Conservation (phyloP, 2,113 vertebrate genomes). For the Tragelaphus strepsiceros region DNA sequence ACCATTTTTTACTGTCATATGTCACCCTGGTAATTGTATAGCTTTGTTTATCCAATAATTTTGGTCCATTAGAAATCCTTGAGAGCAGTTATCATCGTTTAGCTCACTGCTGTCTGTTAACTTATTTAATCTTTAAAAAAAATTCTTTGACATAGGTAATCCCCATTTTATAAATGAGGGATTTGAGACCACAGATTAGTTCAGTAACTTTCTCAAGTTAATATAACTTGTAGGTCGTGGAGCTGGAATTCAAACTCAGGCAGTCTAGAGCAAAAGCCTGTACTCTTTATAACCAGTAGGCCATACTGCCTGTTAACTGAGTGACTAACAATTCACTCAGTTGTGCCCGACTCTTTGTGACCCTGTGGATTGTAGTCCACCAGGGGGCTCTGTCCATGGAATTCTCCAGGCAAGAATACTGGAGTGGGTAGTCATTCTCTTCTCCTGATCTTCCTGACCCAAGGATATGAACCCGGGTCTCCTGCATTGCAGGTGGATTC, state of each 20-base stretch:
- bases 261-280: not conserved
- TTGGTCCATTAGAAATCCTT: not conserved
- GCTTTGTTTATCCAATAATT: slow-evolving; percentile 21
- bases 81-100: not conserved
- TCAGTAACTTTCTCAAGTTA: not conserved
- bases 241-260: not conserved
- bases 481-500: not conserved
- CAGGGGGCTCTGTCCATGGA: not conserved
- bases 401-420: not conserved
- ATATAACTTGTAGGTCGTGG: not conserved
- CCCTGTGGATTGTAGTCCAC: not conserved
- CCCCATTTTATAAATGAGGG: not conserved
- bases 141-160: not conserved
- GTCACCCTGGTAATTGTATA: not conserved
- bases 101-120: not conserved
- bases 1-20: not conserved
- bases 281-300: not conserved
- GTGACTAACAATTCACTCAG: not conserved
- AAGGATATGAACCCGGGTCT: not conserved
- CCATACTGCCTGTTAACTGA: not conserved
- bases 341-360: not conserved
- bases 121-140: not conserved
- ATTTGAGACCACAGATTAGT: not conserved
- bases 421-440: not conserved
- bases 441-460: not conserved